These are phyloP conservation scores for Drosophila cognata DNA, from an alignment of 2,888 invertebrate species.

Conservation along the genomic window DNA sequence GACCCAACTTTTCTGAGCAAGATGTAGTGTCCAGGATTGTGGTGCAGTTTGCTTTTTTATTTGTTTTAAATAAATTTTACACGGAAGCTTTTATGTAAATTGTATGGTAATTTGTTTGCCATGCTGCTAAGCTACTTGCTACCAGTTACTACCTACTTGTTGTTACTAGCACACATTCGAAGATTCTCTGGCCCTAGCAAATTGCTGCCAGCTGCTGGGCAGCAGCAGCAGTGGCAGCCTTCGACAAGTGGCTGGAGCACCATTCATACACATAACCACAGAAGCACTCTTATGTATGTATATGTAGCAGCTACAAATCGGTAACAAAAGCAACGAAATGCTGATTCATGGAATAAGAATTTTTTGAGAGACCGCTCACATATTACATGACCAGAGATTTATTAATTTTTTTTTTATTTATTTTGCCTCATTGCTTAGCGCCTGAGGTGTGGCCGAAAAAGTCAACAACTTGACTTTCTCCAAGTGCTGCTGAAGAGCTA, in stretches of 20 bases:
- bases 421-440: constrained; percentile 20
- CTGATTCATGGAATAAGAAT: constrained; percentile 64
- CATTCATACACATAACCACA: constrained; percentile 21
- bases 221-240: neutral
- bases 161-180: constrained; percentile 20
- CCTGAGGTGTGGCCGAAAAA: constrained; percentile 49
- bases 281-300: constrained; percentile 16
- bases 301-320: constrained; percentile 38
- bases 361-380: constrained; percentile 39
- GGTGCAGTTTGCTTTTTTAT: constrained; percentile 57
- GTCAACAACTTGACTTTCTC: constrained; percentile 50
- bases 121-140: constrained; percentile 11
- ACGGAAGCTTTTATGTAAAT: constrained; percentile 76
- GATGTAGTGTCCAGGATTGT: constrained; percentile 61
- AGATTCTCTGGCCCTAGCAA: constrained; percentile 11
- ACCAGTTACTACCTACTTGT: constrained; percentile 24
- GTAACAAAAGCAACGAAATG: constrained; percentile 47
- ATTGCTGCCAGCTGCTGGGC: constrained; percentile 17
- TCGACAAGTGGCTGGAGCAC: constrained; percentile 40
- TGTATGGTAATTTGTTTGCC: constrained; percentile 72
- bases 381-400: constrained; percentile 61
- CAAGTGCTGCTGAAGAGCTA: constrained; percentile 28
- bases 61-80: constrained; percentile 78
- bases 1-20: constrained; percentile 28
- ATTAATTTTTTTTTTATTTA: constrained; percentile 12